These are phyloP conservation scores for Asteroscopus sphinx DNA, from an alignment of 2,888 invertebrate species.

Conservation along the genomic window DNA sequence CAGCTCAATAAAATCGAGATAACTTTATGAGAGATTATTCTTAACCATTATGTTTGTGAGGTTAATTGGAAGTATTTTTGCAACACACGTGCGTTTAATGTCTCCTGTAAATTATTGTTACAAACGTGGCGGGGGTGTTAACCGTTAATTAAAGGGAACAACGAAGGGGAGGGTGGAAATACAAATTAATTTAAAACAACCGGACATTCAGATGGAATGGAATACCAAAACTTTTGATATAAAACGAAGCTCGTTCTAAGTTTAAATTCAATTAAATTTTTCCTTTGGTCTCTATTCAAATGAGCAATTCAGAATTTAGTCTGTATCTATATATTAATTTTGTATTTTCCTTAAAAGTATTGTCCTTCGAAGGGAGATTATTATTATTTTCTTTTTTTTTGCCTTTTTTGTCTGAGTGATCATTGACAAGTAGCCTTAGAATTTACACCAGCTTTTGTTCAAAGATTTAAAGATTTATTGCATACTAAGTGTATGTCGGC, in stretches of 20 bases:
- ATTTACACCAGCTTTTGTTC: too few species aligned
- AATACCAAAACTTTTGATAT: conserved; percentile 41
- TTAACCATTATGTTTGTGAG: conserved; percentile 22
- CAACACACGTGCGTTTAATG: conserved; percentile 21
- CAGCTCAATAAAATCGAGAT: conserved; percentile 24
- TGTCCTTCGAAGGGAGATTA: too few species aligned
- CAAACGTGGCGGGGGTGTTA: conserved; percentile 34
- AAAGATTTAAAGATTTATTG: too few species aligned
- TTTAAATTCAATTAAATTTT: conserved; percentile 28
- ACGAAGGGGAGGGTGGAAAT: conserved; percentile 47
- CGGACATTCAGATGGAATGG: conserved; percentile 41
- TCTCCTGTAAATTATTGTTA: conserved; percentile 30
- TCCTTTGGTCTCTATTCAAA: conserved; percentile 16
- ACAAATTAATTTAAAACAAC: conserved; percentile 61
- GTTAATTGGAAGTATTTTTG: conserved; percentile 20
- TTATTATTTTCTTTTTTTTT: too few species aligned
- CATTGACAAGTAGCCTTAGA: too few species aligned
- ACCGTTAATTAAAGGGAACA: conserved; percentile 57
- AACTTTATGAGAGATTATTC: conserved; percentile 19
- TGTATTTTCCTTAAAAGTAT: background rate
- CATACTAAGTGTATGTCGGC: too few species aligned
- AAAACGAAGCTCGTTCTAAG: conserved; percentile 23
- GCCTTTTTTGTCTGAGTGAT: too few species aligned
- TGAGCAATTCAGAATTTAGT: conserved; percentile 2
- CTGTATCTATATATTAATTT: background rate